Percentiles rank a stretch among this genome's conserved stretches.
phyloP scores from a whole-genome alignment of 35 echinoderm and acorn worm species.

The Apostichopus japonicus region DNA sequence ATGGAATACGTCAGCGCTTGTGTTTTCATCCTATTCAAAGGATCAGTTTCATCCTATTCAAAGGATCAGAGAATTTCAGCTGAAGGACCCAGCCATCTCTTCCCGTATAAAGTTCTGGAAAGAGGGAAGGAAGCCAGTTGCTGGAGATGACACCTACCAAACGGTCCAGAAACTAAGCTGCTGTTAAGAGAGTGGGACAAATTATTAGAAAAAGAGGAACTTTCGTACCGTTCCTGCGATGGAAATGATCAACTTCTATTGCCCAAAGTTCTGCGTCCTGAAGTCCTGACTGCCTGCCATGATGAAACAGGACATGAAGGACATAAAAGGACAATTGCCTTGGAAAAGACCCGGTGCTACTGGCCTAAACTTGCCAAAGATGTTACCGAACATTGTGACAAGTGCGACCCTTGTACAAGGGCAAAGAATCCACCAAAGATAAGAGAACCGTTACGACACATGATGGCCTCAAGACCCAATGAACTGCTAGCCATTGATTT shows the following conservation, averaged over 20 bases:
- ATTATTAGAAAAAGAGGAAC: not conserved
- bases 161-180: not conserved
- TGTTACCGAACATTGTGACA: too few species aligned
- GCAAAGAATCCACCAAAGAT: constrained; percentile 40
- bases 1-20: not conserved
- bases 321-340: constrained; percentile 5
- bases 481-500: constrained; percentile 8
- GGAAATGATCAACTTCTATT: constrained; percentile 10
- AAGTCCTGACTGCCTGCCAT: constrained; percentile 28
- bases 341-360: constrained; percentile 22
- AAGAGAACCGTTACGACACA: constrained; percentile 7
- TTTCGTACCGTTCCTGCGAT: constrained; percentile 8
- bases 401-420: constrained; percentile 45
- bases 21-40: constrained; percentile 23
- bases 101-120: not conserved
- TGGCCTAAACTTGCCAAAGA: constrained; percentile 28
- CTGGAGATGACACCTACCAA: not conserved
- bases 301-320: constrained; percentile 53
- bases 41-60: too few species aligned
- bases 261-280: not conserved
- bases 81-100: not conserved
- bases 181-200: constrained; percentile 28
- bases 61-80: constrained; percentile 17
- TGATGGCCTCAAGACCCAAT: constrained; percentile 43
- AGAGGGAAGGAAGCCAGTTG: not conserved